These are phyloP conservation scores for Biston betularia DNA, from an alignment of 2,888 invertebrate genomes.

Conservation along the genomic window DNA sequence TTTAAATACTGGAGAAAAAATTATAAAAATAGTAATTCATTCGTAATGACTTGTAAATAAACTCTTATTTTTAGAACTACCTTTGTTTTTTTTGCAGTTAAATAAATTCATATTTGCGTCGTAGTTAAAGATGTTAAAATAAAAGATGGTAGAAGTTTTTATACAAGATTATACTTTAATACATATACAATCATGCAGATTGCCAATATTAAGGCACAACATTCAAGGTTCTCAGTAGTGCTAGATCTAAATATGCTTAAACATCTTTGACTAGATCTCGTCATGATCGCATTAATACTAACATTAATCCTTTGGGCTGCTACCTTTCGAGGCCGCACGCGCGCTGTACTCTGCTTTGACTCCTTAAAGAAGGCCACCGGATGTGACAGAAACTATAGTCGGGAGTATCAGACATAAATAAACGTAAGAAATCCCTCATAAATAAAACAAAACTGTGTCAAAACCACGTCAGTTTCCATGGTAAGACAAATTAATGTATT, in stretches of 20 bases:
- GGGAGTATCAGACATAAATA: too few species aligned
- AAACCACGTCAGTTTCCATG: too few species aligned
- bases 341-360: too few species aligned
- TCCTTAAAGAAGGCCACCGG: too few species aligned
- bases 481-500: too few species aligned
- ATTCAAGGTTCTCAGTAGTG: background rate
- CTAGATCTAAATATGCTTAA: background rate
- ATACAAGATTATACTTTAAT: conserved; percentile 2
- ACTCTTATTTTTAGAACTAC: conserved; percentile 81
- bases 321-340: too few species aligned
- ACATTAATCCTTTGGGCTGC: too few species aligned
- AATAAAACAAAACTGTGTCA: too few species aligned
- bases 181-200: background rate
- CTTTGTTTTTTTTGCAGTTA: conserved; percentile 25
- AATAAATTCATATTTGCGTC: background rate
- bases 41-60: conserved; percentile 79
- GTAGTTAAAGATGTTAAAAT: conserved; percentile 2
- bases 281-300: too few species aligned
- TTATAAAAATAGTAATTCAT: conserved; percentile 80
- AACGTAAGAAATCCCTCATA: too few species aligned
- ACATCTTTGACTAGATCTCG: too few species aligned
- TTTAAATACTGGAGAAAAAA: conserved; percentile 57
- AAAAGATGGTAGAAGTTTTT: conserved; percentile 9
- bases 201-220: background rate
- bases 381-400: too few species aligned